Base-by-base conservation (phyloP, 53 echinoderm and acorn worm species). In the Stichopus horrens region DNA sequence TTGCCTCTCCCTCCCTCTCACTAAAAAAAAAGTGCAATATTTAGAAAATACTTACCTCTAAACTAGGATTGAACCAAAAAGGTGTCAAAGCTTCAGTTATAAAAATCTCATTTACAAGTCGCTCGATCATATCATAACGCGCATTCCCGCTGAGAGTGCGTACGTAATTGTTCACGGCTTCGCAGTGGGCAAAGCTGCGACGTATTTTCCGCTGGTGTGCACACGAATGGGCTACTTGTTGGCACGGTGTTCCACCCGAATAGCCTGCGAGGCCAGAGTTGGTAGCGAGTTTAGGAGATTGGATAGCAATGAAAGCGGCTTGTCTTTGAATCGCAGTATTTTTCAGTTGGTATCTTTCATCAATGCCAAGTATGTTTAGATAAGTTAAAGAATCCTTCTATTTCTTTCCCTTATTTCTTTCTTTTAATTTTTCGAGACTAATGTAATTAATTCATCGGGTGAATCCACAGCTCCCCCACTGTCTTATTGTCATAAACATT, bases 101-200 rank as follows among this genome's bases (percentile, higher is more conserved):
- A 21, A 81, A 81, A 81, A 58, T 10, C 81, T 81, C 81, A 81
- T 81, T 80, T 5, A 81, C 81, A 81, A 81, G 56, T 81, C 21
- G n/a, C 19, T n/a, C 21, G n/a, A 81, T 81, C 81, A 58, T 56
- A 55, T 56, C 81, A 58, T 56, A 81, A 58, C 56, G 81, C 81
- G 81, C 81, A 58, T 56, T 81, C 81, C 81, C 81, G 81, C 81
- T 81, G 81, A 57, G 81, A 56, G 56, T 23, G 81, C 81, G 56
- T 57, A 81, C 81, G 57, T 81, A 81, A 81, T 81, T 81, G 81
- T 81, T 81, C 81, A 81, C 81, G 81, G 81, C 81, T 81, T 58
- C 81, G 81, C 81, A 81, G 81, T 81, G 20, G 8, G 81, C 18
- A 56, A 56, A 81, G 81, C 81, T 81, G 81, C 10, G 58, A 58